Percentiles rank a stretch among this genome's conserved stretches.
Evolutionary conservation across 2,888 invertebrate genomes (phyloP).

Genomic region (Lamproptera curius): DNA sequence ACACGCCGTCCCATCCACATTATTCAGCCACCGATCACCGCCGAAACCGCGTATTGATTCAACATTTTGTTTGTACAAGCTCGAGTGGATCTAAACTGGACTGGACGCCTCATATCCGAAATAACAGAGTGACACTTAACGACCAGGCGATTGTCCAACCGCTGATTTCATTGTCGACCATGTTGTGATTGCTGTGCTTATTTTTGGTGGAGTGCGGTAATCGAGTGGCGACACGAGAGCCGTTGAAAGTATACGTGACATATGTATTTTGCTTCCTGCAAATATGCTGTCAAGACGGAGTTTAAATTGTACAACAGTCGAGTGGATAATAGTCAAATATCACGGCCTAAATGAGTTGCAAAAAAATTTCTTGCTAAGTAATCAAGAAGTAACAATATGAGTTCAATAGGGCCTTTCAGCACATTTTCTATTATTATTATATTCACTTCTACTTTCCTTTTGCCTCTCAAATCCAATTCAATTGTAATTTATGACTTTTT

Average conservation of each 20-base stretch:
- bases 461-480: no score
- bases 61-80: slow-evolving; percentile 34
- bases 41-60: slow-evolving; percentile 38
- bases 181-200: slow-evolving; percentile 1
- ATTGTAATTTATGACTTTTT: no score
- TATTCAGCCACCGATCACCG: background rate
- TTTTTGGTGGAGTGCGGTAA: slow-evolving; percentile 7
- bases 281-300: no score
- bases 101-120: slow-evolving; percentile 50
- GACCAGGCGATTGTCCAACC: slow-evolving; percentile 26
- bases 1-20: slow-evolving; percentile 1
- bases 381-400: no score
- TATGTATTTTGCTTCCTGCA: no score
- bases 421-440: no score
- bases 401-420: no score
- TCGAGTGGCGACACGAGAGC: background rate
- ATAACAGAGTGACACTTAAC: slow-evolving; percentile 41
- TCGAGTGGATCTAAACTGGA: slow-evolving; percentile 38
- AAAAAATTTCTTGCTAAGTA: no score
- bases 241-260: background rate
- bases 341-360: no score
- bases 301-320: no score
- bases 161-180: slow-evolving; percentile 15
- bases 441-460: no score
- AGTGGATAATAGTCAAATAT: no score